phyloP scores from a whole-genome alignment of 2,113 vertebrate species.

The Hipposideros armiger region DNA sequence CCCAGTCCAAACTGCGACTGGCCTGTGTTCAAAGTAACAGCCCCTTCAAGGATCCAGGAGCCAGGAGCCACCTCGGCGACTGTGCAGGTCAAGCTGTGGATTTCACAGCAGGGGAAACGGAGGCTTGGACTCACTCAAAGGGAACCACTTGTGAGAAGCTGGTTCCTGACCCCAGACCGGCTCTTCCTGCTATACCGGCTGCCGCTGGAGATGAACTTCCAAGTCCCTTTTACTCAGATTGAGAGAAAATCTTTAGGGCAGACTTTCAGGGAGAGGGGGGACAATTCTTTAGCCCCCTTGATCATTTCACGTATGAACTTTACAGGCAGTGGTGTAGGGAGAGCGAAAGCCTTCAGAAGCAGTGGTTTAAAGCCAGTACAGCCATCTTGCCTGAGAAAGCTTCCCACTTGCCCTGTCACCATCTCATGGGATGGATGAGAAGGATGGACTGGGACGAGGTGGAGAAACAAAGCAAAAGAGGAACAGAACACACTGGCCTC shows the following conservation, averaged over 20 bases:
- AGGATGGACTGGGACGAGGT: too few species aligned
- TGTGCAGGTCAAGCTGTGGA: rapidly evolving
- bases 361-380: rapidly evolving
- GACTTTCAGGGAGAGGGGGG: background rate
- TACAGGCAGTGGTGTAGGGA: rapidly evolving
- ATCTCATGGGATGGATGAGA: rapidly evolving
- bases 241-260: background rate
- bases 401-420: background rate
- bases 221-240: rapidly evolving
- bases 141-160: rapidly evolving
- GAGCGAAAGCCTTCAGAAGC: rapidly evolving
- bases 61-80: rapidly evolving
- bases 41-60: background rate
- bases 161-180: background rate
- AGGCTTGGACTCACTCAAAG: background rate
- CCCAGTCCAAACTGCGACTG: rapidly evolving
- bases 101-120: too few species aligned
- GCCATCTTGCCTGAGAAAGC: background rate
- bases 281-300: too few species aligned
- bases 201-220: background rate
- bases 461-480: background rate
- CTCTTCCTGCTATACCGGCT: background rate
- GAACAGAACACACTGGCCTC: rapidly evolving
- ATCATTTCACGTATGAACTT: rapidly evolving
- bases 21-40: background rate